These are phyloP conservation scores for Drosophila helvetica DNA, from an alignment of 2,888 invertebrate species.

Conservation along the genomic window DNA sequence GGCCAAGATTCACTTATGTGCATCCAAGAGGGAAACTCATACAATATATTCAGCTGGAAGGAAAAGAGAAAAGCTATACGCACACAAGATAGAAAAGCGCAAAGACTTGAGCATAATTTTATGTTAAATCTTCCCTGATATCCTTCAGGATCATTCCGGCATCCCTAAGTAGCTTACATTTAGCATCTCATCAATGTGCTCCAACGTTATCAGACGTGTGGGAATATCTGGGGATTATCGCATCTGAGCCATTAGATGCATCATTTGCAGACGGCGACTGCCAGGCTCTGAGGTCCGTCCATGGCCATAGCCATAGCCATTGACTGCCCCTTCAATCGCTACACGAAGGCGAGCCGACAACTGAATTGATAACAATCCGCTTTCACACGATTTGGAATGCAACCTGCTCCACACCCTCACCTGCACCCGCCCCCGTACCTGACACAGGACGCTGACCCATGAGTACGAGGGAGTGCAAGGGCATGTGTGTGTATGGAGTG, in stretches of 20 bases:
- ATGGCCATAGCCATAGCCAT: neutral
- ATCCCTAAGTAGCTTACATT: neutral
- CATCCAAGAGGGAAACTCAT: too few relatives aligned
- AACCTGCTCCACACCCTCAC: neutral
- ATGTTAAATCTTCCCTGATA: neutral
- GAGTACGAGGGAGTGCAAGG: neutral
- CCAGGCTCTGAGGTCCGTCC: neutral
- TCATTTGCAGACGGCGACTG: constrained; percentile 1
- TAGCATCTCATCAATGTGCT: constrained; percentile 6
- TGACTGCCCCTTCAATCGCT: neutral
- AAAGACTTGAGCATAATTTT: neutral
- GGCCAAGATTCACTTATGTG: too few relatives aligned
- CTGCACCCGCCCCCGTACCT: neutral
- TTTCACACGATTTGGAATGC: constrained; percentile 48
- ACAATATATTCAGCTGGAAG: too few relatives aligned
- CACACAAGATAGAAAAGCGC: too few relatives aligned
- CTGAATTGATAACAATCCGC: constrained; percentile 65
- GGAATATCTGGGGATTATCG: constrained; percentile 34
- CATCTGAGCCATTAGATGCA: constrained; percentile 38
- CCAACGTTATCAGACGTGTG: constrained; percentile 12
- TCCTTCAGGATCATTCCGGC: neutral
- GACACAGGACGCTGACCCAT: constrained; percentile 20
- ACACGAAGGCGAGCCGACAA: constrained; percentile 40
- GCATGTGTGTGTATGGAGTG: constrained; percentile 6
- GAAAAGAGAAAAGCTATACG: too few relatives aligned